Percentiles rank a stretch among this genome's conserved stretches.
These are phyloP conservation scores for Morpho helenor DNA, from an alignment of 2,888 invertebrate genomes.

Conservation along the genomic window DNA sequence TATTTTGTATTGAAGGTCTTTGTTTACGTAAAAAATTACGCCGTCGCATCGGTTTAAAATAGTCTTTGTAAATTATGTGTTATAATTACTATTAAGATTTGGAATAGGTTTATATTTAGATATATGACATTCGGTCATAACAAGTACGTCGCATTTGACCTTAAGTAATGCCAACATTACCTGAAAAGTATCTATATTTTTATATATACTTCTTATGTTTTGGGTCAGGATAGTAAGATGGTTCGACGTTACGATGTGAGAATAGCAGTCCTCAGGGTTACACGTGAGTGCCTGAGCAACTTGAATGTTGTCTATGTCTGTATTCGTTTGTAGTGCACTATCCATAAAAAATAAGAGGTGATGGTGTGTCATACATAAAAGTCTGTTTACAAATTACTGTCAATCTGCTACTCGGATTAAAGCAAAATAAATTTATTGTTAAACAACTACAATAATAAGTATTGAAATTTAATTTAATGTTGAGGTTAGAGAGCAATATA, in stretches of 20 bases:
- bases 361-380: not conserved
- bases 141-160: conserved; percentile 1
- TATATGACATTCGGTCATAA: too few species aligned
- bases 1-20: conserved; percentile 5
- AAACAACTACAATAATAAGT: not conserved
- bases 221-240: conserved; percentile 5
- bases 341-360: conserved; percentile 1
- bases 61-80: conserved; percentile 7
- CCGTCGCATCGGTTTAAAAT: too few species aligned
- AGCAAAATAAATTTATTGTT: too few species aligned
- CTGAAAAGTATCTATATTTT: too few species aligned
- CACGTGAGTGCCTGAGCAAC: conserved; percentile 34
- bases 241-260: not conserved
- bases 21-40: conserved; percentile 7
- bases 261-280: conserved; percentile 26
- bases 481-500: not conserved
- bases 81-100: conserved; percentile 32
- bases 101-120: conserved; percentile 16
- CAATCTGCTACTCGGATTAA: not conserved
- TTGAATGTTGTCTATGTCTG: conserved; percentile 21
- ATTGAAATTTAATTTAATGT: not conserved
- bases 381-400: conserved; percentile 2
- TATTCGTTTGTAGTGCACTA: conserved; percentile 21
- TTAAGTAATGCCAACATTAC: conserved; percentile 1
- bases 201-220: conserved; percentile 2